A percentile compares a stretch with the other conserved stretches of the same genome.
Conservation (phyloP, 2,797 vertebrate genomes). For the Fringilla coelebs region DNA sequence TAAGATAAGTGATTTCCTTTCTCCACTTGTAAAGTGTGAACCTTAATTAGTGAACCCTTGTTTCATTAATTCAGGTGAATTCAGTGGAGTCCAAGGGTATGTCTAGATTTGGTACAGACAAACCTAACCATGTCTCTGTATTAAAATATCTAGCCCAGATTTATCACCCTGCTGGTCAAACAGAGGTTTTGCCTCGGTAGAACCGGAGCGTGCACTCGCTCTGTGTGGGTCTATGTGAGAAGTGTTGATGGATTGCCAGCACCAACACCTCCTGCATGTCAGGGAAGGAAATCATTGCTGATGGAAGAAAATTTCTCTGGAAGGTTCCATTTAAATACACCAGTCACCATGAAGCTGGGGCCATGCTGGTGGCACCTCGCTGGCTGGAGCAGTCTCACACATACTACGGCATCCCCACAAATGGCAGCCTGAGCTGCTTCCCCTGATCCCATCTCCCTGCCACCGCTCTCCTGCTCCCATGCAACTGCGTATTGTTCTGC, state of each 20-base stretch:
- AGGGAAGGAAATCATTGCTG: not conserved
- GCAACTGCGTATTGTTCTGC: accelerated
- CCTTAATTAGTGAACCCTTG: not conserved
- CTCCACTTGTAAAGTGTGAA: not conserved
- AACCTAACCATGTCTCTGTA: not conserved
- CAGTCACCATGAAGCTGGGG: not conserved
- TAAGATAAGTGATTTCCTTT: not conserved
- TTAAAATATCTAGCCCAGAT: not conserved
- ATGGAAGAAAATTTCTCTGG: not conserved
- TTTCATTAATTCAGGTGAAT: not conserved
- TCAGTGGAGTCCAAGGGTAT: not conserved
- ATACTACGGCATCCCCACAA: accelerated
- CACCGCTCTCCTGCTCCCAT: not conserved
- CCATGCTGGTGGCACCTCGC: accelerated
- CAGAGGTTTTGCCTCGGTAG: not conserved
- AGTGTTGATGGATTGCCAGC: not conserved
- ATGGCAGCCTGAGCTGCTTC: accelerated
- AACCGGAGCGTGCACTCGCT: accelerated
- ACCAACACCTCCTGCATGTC: not conserved
- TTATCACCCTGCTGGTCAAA: not conserved
- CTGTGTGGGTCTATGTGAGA: not conserved
- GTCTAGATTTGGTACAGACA: not conserved
- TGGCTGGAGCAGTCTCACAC: accelerated
- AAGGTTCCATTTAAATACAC: not conserved
- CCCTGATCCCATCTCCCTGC: not conserved